Evolutionary conservation across 2,797 vertebrate genomes (phyloP).

Genomic region (Poeciliopsis gracilis): DNA sequence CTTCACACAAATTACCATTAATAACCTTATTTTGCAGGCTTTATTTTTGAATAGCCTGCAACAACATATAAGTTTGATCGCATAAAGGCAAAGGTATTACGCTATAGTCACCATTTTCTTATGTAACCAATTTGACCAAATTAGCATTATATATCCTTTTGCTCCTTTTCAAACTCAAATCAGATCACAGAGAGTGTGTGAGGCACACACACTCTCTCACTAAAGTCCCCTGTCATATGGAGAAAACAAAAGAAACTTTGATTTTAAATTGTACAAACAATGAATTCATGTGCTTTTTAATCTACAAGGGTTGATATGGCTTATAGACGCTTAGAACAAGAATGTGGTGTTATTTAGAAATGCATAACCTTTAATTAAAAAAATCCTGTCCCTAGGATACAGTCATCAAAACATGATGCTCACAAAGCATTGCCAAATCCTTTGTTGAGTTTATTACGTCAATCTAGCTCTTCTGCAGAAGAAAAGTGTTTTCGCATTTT

Average conservation of each 20-base stretch:
- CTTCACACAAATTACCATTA: neutral
- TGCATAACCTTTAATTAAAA: neutral
- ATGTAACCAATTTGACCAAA: neutral
- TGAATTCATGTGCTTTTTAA: neutral
- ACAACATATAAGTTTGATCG: neutral
- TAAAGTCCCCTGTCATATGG: neutral
- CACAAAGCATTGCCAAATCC: neutral
- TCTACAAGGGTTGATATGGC: neutral
- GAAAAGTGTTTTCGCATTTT: neutral
- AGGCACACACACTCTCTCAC: neutral
- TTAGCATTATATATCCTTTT: neutral
- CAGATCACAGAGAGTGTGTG: neutral
- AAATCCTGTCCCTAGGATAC: neutral
- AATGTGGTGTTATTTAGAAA: neutral
- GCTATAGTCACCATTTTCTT: neutral
- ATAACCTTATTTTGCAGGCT: neutral
- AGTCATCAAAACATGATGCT: neutral
- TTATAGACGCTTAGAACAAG: neutral
- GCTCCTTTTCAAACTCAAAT: neutral
- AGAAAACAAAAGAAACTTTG: neutral
- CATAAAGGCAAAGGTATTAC: neutral
- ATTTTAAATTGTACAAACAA: neutral
- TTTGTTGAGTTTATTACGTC: no score
- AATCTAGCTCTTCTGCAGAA: neutral
- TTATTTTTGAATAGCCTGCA: neutral